These are phyloP conservation scores for Anorthoa munda DNA, from an alignment of 2,888 invertebrate genomes.

Conservation along the genomic window DNA sequence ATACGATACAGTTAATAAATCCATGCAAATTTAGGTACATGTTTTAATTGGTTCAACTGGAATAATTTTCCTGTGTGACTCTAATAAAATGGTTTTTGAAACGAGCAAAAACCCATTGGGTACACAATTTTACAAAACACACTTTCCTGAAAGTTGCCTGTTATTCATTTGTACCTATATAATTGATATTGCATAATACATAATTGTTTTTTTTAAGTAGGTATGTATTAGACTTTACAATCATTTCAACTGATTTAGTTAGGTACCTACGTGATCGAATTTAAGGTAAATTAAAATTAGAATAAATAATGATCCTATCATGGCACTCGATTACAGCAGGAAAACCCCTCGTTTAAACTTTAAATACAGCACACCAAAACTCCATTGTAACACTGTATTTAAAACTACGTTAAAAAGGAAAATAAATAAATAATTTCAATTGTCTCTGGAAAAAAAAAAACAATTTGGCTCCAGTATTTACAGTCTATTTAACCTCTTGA, in stretches of 20 bases:
- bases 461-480: slow-evolving; percentile 75
- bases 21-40: neutral
- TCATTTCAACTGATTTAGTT: neutral
- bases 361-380: slow-evolving; percentile 30
- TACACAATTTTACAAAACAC: neutral
- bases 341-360: slow-evolving; percentile 7
- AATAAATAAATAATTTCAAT: slow-evolving; percentile 50
- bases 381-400: slow-evolving; percentile 48
- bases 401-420: slow-evolving; percentile 52
- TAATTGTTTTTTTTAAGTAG: neutral
- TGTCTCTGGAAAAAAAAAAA: slow-evolving; percentile 59
- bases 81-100: neutral
- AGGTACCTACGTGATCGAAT: neutral
- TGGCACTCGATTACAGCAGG: neutral
- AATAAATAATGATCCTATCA: neutral
- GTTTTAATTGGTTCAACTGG: neutral
- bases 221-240: neutral
- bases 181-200: too few species aligned
- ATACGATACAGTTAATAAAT: slow-evolving; percentile 1
- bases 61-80: neutral
- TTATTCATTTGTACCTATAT: neutral
- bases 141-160: slow-evolving; percentile 1
- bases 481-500: slow-evolving; percentile 87
- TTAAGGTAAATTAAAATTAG: neutral
- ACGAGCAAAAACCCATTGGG: neutral